These are phyloP conservation scores for Stramonita haemastoma DNA, from an alignment of 2,888 invertebrate genomes.

Conservation along the genomic window DNA sequence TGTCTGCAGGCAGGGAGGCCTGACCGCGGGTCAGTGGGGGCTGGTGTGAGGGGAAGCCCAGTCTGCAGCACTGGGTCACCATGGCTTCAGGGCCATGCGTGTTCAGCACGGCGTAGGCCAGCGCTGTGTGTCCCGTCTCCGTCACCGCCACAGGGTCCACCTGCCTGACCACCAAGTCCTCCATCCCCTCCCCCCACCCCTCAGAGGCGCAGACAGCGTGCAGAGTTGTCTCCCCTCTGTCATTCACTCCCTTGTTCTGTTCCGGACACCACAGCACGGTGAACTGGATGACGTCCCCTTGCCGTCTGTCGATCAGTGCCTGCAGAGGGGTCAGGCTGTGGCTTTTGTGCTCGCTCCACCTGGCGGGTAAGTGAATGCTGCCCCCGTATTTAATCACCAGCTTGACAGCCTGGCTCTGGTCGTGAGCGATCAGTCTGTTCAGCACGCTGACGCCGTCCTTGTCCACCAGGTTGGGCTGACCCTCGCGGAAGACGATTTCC, in stretches of 20 bases:
- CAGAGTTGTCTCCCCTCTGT: background rate
- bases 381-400: background rate
- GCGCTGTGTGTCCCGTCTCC: background rate
- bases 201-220: conserved; percentile 4
- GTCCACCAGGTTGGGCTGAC: background rate
- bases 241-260: background rate
- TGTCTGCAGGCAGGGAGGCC: background rate
- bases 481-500: background rate
- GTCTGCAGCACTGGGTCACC: conserved; percentile 12
- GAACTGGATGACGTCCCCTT: background rate
- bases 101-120: conserved; percentile 6
- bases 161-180: background rate
- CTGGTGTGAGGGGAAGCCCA: conserved; percentile 5
- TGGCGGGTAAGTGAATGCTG: background rate
- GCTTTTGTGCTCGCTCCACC: background rate
- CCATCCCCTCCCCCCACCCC: background rate
- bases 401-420: background rate
- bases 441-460: background rate
- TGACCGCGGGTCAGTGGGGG: background rate
- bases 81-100: too few species aligned
- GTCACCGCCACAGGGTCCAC: conserved; percentile 12
- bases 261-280: background rate
- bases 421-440: background rate
- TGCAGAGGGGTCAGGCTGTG: background rate
- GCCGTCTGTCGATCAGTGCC: background rate